phyloP scores from a whole-genome alignment of 2,113 vertebrate species.

The Rhinolophus ferrumequinum region DNA sequence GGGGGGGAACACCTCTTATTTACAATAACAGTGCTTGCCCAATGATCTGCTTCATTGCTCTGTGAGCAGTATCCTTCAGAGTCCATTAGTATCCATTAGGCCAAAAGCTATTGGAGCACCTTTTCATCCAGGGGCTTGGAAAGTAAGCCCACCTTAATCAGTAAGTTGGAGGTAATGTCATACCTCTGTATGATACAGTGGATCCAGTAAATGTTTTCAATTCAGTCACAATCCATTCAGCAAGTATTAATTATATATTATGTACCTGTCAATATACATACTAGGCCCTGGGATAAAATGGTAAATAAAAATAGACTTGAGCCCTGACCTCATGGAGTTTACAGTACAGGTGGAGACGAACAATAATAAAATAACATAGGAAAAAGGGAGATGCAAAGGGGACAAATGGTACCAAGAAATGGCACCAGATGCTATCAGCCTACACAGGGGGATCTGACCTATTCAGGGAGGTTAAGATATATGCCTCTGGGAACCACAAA shows the following conservation, averaged over 20 bases:
- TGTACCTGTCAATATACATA: background rate
- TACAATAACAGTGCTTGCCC: background rate
- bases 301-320: background rate
- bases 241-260: constrained; percentile 1
- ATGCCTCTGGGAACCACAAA: constrained; percentile 9
- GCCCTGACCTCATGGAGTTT: background rate
- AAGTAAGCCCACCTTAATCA: background rate
- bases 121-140: constrained; percentile 7
- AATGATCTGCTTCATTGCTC: background rate
- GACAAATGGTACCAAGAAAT: background rate
- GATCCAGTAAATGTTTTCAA: background rate
- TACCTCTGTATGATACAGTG: background rate
- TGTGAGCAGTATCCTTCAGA: background rate
- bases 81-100: background rate
- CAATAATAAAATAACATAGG: background rate
- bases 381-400: background rate
- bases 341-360: background rate
- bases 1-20: background rate
- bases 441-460: background rate
- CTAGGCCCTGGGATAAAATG: background rate
- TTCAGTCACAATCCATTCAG: background rate
- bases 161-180: background rate
- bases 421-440: background rate
- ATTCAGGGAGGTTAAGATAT: background rate
- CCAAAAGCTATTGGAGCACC: background rate